Base-by-base conservation (phyloP, 2,113 vertebrate genomes). In the Rhabdomys dilectus region DNA sequence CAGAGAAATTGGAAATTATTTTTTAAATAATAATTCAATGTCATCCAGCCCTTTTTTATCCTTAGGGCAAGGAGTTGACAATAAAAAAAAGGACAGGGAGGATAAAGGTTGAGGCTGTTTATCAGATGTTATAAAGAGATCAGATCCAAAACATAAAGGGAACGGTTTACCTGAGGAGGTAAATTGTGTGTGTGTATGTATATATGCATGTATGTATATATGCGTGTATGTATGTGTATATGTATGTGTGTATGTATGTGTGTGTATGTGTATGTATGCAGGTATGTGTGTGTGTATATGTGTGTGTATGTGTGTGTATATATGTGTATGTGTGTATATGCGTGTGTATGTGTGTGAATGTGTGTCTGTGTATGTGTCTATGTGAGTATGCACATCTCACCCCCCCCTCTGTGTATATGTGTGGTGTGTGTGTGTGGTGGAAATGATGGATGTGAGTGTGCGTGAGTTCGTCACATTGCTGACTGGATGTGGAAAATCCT, bases 211-310 rank as follows among this genome's bases (percentile, higher is more conserved):
- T 68, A 5, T n/a, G 11, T n/a, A 3, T n/a, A 15, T 70, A 15
- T 36, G 1, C n/a, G 68, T 26, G 7, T 15, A 2, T 75, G 6
- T 29, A 1, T 64, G 10, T 64, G 3, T 64, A 1, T 70, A 0
- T 70, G 5, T 19, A 2, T 21, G 16, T n/a, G 7, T n/a, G 16
- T n/a, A 8, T 72, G 17, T 8, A 1, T n/a, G 2, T 31, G 3
- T 17, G 7, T 29, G 31, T 48, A 5, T 77, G 75, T 29, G 15
- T 0, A 7, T 7, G n/a, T n/a, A n/a, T n/a, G n/a, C n/a, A n/a
- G n/a, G n/a, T n/a, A n/a, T n/a, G n/a, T n/a, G 7, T 31, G 1
- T 15, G 12, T 31, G 31, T 15, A 3, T 68, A 13, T 68, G 0
- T 66, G 29, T 68, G 3, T 76, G 75, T 76, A 19, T 48, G 15